Evolutionary conservation across 2,113 vertebrate genomes (phyloP).

Genomic region (Irena cyanogastra): DNA sequence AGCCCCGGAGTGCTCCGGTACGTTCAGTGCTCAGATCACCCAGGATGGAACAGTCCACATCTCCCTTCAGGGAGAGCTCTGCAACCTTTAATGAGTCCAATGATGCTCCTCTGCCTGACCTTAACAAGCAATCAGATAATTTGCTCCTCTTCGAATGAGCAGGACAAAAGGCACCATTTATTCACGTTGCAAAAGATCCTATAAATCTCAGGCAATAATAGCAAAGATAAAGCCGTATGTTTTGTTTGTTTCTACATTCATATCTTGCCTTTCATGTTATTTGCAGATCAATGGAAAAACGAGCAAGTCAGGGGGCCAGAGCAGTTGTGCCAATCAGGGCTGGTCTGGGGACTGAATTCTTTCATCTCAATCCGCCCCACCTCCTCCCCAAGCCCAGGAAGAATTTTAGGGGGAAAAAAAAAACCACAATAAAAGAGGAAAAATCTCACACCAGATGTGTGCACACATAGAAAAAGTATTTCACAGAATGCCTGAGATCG

Average conservation of each 20-base stretch:
- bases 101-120: not conserved
- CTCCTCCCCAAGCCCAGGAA: not conserved
- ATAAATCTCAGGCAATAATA: not conserved
- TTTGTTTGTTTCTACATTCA: not conserved
- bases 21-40: not conserved
- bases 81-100: not conserved
- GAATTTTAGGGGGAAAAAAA: not conserved
- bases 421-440: too few relatives aligned
- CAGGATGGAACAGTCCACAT: fast-evolving
- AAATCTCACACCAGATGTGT: not conserved
- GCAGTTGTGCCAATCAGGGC: not conserved
- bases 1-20: not conserved
- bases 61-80: not conserved
- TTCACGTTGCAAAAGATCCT: not conserved
- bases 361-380: not conserved
- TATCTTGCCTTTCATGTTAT: not conserved
- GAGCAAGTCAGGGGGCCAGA: not conserved
- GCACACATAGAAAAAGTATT: fast-evolving
- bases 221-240: not conserved
- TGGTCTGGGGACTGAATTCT: not conserved
- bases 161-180: not conserved
- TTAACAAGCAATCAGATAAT: not conserved
- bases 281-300: not conserved
- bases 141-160: not conserved
- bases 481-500: fast-evolving